Conservation (phyloP, 2,113 vertebrate species). For the Anas platyrhynchos region DNA sequence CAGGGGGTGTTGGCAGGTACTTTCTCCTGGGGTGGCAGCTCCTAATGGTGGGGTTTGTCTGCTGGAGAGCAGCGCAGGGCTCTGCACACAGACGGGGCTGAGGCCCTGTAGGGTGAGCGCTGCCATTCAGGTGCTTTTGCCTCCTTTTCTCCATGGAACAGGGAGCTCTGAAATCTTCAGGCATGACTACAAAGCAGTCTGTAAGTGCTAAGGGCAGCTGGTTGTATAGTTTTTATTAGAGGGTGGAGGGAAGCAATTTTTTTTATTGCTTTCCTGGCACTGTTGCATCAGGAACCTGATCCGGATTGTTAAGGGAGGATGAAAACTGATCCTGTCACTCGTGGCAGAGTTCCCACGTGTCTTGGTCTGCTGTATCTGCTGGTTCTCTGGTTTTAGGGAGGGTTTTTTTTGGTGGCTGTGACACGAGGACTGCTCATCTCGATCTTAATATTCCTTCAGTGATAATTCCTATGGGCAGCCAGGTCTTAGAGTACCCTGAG, state of each 20-base stretch:
- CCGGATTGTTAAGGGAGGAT: neutral
- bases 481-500: neutral
- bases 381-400: neutral
- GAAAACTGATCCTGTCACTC: neutral
- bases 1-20: neutral
- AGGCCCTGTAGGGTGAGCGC: neutral
- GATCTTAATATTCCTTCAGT: neutral
- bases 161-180: neutral
- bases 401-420: neutral
- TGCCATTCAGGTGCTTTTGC: neutral
- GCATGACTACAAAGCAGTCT: neutral
- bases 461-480: neutral
- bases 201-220: neutral
- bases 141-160: neutral
- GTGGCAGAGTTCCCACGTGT: neutral
- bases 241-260: neutral
- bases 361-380: neutral
- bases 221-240: neutral
- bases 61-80: neutral
- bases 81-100: neutral
- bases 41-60: neutral
- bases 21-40: neutral
- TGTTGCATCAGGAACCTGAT: neutral
- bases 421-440: neutral
- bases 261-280: constrained; percentile 7